Conservation (phyloP, 2,113 vertebrate species). For the Mastomys coucha region DNA sequence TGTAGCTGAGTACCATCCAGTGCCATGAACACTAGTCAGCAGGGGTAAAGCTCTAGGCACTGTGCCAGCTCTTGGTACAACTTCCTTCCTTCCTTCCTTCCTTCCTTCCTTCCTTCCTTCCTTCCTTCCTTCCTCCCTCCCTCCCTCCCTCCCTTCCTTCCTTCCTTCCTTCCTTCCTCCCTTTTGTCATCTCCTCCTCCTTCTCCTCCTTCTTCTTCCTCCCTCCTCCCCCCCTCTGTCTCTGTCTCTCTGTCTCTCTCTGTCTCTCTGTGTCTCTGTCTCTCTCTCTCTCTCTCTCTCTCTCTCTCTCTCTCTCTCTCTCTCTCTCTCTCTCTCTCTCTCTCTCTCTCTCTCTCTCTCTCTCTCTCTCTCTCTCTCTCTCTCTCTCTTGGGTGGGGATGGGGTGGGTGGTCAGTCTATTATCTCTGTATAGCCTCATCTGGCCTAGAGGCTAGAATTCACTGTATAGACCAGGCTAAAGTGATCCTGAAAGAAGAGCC, state of each 20-base stretch:
- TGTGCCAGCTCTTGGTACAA: background rate
- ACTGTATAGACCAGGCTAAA: background rate
- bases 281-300: too few species aligned
- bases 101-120: too few species aligned
- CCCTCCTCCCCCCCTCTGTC: too few species aligned
- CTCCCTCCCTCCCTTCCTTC: accelerated
- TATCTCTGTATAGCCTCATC: background rate
- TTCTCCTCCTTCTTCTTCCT: background rate
- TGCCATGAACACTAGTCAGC: background rate
- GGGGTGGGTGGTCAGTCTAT: too few species aligned
- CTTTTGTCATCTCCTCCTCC: too few species aligned
- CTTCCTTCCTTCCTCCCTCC: background rate
- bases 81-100: background rate
- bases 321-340: too few species aligned
- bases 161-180: accelerated
- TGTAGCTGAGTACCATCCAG: background rate
- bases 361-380: too few species aligned
- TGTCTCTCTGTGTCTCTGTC: too few species aligned
- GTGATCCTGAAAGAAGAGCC: background rate
- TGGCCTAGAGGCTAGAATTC: background rate
- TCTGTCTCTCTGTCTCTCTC: too few species aligned
- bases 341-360: too few species aligned
- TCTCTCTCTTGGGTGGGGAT: too few species aligned
- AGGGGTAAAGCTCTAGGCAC: background rate
- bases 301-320: too few species aligned